Base-by-base conservation (phyloP, 2,797 vertebrate genomes). In the Sphenopsis melanotis region DNA sequence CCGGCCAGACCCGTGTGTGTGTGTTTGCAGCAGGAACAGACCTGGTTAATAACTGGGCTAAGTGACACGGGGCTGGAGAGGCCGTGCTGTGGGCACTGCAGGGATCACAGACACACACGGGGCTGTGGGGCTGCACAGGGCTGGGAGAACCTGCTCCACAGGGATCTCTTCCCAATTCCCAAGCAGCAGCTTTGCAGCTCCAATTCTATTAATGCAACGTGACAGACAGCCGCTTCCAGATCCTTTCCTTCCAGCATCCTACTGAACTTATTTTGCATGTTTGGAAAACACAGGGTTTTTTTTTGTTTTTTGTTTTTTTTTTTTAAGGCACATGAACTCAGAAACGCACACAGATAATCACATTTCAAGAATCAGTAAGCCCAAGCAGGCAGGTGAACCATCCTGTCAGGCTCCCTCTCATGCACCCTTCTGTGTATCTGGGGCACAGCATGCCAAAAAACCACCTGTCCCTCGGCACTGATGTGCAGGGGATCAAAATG, bases 1-100 rank as follows among this genome's bases (percentile, higher is more conserved):
- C 93, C 89, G 94, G 87, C 32, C 8, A 95, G 94, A 88, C 80
- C 91, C 22, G 14, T 13, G 29, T 83, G 42, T 75, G 74, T 86
- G 93, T 19, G 27, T 55, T 53, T 90, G 82, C 92, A 92, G 97
- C 29, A 61, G 64, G 6, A 41, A 96, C 87, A 71, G 94, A 95
- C 47, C 88, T 27, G 64, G 93, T 72, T 94, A 90, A 93, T 66
- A 93, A 82, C 72, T 10, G 55, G 56, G 86, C 7, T 88, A 76
- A 90, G 87, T 24, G 94, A 93, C 77, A 75, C 1, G 5, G 95
- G 85, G 87, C 47, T 59, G 70, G 72, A 70, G 82, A 89, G 71
- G 86, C 90, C 0, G 0, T 7, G 65, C 69, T 39, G 30, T 3
- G 1, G 2, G 20, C 42, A 12, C 52, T 1, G 12, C 12, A 26